These are phyloP conservation scores for Puffinus mauretanicus DNA, from an alignment of 2,113 vertebrate genomes.

Conservation along the genomic window DNA sequence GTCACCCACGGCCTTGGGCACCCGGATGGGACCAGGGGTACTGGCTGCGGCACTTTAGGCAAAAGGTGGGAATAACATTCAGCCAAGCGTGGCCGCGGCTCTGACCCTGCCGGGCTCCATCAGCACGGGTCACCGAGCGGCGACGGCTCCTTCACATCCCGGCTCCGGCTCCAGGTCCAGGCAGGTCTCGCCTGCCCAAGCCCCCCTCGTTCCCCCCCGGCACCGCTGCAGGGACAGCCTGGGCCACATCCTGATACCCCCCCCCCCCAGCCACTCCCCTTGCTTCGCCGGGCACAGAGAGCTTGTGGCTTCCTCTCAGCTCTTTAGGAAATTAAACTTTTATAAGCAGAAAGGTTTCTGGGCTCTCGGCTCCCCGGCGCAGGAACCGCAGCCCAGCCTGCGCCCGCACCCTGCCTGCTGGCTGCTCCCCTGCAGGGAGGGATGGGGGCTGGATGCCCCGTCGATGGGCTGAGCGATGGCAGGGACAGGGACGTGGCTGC, in stretches of 20 bases:
- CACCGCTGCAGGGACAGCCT: conserved; percentile 23
- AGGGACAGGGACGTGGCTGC: background rate
- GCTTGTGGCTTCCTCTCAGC: conserved; percentile 59
- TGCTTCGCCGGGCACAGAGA: background rate
- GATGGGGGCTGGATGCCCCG: accelerated
- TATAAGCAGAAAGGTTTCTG: conserved; percentile 67
- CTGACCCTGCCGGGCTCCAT: background rate
- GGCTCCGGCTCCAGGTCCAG: background rate
- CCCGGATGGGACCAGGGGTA: accelerated
- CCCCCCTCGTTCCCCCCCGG: background rate
- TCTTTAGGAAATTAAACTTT: conserved; percentile 70
- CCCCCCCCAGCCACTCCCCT: background rate
- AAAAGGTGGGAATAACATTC: conserved; percentile 5
- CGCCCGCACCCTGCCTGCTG: background rate
- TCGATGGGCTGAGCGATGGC: background rate
- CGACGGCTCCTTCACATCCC: accelerated
- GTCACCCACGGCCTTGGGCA: background rate
- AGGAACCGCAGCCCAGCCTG: conserved; percentile 45
- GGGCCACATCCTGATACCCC: conserved; percentile 5
- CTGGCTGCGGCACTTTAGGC: background rate
- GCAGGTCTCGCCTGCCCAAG: background rate
- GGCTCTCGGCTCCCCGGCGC: background rate
- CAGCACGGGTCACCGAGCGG: background rate
- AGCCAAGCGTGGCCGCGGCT: background rate
- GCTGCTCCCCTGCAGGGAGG: background rate